These are phyloP conservation scores for Dendrophyllia cribrosa DNA, from an alignment of 64 coral and sea anemone species.

Conservation along the genomic window DNA sequence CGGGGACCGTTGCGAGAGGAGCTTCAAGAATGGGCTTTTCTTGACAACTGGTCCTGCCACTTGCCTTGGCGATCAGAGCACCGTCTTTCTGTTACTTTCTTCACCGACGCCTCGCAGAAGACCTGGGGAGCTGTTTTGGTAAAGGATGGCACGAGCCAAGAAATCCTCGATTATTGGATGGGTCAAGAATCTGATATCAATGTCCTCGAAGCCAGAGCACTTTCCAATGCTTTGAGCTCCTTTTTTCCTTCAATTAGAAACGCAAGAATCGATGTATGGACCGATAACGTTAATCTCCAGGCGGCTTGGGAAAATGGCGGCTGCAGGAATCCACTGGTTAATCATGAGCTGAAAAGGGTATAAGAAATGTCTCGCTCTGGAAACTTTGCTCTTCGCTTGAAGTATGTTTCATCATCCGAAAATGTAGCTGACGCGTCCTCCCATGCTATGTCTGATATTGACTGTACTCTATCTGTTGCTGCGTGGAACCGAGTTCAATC, in stretches of 20 bases:
- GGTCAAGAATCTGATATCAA: background rate
- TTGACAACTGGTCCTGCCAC: constrained; percentile 42
- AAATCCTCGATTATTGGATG: constrained; percentile 45
- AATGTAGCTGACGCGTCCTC: constrained; percentile 30
- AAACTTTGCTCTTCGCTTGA: constrained; percentile 2
- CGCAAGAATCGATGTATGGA: constrained; percentile 23
- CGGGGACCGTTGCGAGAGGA: constrained; percentile 12
- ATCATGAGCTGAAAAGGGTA: constrained; percentile 4
- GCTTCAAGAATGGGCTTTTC: constrained; percentile 50
- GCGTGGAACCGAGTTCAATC: background rate
- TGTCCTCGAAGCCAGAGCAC: background rate
- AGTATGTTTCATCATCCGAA: constrained; percentile 9
- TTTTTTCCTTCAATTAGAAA: constrained; percentile 4
- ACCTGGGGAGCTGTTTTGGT: constrained; percentile 44
- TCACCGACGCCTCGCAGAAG: constrained; percentile 41
- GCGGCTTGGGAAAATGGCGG: constrained; percentile 38
- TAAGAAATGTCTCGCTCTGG: background rate
- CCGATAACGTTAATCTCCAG: constrained; percentile 14
- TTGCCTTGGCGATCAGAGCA: constrained; percentile 30
- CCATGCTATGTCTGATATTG: background rate
- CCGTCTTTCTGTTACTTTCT: constrained; percentile 37
- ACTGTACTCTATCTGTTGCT: background rate
- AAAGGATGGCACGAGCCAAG: background rate
- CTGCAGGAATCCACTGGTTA: constrained; percentile 27
- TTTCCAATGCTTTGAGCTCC: constrained; percentile 9